A percentile compares a stretch with the other conserved stretches of the same genome.
Evolutionary conservation across 2,797 vertebrate species (phyloP).

Genomic region (Meda fulgida): DNA sequence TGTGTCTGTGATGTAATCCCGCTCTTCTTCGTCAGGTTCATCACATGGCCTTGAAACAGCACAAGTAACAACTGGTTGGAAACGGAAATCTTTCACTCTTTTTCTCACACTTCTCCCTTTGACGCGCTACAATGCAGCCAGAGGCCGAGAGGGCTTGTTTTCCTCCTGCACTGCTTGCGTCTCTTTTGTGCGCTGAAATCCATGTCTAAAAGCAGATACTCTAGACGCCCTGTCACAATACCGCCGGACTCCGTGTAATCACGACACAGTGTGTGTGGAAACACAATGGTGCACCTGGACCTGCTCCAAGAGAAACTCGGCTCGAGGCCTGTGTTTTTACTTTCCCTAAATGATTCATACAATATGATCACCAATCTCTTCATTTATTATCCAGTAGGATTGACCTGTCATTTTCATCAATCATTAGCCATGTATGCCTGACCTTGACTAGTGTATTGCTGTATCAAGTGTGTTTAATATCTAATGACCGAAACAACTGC

Average conservation of each 20-base stretch:
- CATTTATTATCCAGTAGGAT: background rate
- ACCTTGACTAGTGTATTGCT: background rate
- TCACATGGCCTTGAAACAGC: background rate
- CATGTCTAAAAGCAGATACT: constrained; percentile 7
- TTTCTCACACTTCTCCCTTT: constrained; percentile 1
- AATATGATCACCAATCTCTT: background rate
- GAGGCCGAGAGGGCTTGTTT: background rate
- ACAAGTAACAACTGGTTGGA: background rate
- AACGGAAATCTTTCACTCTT: background rate
- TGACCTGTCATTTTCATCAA: background rate
- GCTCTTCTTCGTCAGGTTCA: background rate
- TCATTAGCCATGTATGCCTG: background rate
- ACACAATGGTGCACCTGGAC: constrained; percentile 21
- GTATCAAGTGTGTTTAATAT: background rate
- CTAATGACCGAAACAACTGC: background rate
- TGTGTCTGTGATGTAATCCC: background rate
- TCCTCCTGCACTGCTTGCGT: background rate
- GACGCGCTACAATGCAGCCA: background rate
- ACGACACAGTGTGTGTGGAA: background rate
- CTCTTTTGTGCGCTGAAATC: background rate
- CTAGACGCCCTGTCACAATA: constrained; percentile 22
- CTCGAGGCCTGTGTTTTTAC: constrained; percentile 7
- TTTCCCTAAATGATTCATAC: constrained; percentile 20
- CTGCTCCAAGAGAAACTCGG: constrained; percentile 3
- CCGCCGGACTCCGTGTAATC: background rate